Conservation (phyloP, 1,140 invertebrate species). For the Trachymyrmex cornetzi region DNA sequence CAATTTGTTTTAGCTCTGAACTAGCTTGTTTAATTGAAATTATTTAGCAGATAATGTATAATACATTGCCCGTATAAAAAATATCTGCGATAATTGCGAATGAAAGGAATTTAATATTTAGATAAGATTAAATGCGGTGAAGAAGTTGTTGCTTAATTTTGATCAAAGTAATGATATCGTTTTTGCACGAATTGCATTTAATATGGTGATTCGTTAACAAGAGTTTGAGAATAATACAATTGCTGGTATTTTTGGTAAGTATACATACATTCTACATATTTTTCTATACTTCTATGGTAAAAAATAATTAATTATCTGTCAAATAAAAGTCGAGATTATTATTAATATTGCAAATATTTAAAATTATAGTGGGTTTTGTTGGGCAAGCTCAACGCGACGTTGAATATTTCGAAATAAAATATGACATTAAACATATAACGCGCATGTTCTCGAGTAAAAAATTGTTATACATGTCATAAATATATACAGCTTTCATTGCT, state of each 20-base stretch:
- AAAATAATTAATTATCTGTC: slow-evolving; percentile 5
- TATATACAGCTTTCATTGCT: slow-evolving; percentile 3
- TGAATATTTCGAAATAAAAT: slow-evolving; percentile 21
- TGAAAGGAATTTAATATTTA: background rate
- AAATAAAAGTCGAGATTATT: background rate
- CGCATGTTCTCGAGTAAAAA: background rate
- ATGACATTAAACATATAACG: background rate
- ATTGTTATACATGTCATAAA: slow-evolving; percentile 25
- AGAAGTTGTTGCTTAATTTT: background rate
- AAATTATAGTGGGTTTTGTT: background rate
- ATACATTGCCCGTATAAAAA: background rate
- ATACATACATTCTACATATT: slow-evolving; percentile 34
- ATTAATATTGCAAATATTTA: slow-evolving; percentile 1
- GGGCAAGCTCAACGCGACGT: slow-evolving; percentile 10
- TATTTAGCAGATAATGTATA: background rate
- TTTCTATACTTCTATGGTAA: slow-evolving; percentile 1
- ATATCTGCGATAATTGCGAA: background rate
- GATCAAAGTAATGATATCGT: slow-evolving; percentile 15
- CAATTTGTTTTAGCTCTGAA: slow-evolving; percentile 27
- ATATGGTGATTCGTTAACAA: slow-evolving; percentile 52
- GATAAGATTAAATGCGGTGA: slow-evolving; percentile 5
- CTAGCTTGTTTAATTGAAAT: background rate
- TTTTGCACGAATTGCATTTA: slow-evolving; percentile 34
- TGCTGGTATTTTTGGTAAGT: slow-evolving; percentile 48
- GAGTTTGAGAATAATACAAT: slow-evolving; percentile 38